Base-by-base conservation (phyloP, 2,797 vertebrate species). In the Enteromius viviparus region DNA sequence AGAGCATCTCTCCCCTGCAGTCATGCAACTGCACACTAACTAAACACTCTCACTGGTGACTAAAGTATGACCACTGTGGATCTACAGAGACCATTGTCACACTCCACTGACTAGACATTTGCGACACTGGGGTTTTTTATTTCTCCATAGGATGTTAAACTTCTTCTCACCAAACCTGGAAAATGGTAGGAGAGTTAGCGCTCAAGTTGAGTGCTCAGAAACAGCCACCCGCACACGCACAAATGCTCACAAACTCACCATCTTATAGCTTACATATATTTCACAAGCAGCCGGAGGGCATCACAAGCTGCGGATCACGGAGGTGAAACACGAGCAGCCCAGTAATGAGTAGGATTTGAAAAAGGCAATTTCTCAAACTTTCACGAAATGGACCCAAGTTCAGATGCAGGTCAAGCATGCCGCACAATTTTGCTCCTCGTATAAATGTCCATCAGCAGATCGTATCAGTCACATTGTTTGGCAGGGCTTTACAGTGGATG, bases 1-100 rank as follows among this genome's bases (percentile, higher is more conserved):
- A 87, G 87, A 91, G 83, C 82, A 84, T 90, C 88, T 90, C 84
- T 92, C 78, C 88, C 91, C 90, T 89, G 85, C 80, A 92, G 92
- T 89, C 82, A 86, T 85, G 69, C 88, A 83, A 87, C 49, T 82
- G 79, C 69, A 70, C 80, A 58, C 83, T 85, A 87, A 88, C 83
- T 88, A 87, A 88, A 79, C 87, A 83, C 65, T 74, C 62, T 83
- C 58, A 76, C 79, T 80, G 53, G 76, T 80, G 76, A 84, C 84
- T 85, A 78, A 86, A 87, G 74, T 80, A 77, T 53, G 58, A 53
- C 86, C 78, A 60, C 53, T 32, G 66, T 55, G 69, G 62, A 74
- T 85, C 82, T 86, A 77, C 58, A 78, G 80, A 79, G 64, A 86
- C 80, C 68, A 58, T 66, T 58, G 47, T 82, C 76, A 64, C 40